Evolutionary conservation across 2,797 vertebrate genomes (phyloP), one percentile per base, ranked within the genome.

Genomic region (Rhynchonycteris naso): DNA sequence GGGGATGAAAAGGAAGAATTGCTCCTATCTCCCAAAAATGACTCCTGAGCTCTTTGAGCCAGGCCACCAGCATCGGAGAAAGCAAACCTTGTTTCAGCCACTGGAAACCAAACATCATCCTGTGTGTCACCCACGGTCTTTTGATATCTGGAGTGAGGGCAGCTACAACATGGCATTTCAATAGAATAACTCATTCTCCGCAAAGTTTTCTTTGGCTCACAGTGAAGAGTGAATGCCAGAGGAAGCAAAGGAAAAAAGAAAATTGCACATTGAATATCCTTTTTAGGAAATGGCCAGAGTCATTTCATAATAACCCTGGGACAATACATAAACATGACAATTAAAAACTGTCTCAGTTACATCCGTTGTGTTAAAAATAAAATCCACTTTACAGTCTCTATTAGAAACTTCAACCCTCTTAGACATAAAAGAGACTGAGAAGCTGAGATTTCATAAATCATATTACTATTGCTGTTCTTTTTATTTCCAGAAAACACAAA

Each of bases 151-250:
- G 30, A 58, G n/a, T 1, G 3, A 90, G 52, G n/a, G 33, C 38
- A 96, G 30, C 1, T 21, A 19, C 35, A 84, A 21, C 12, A 12
- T 13, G 38, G 66, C n/a, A 50, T 16, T 90, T 91, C 52, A 28
- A 4, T 11, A 80, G 59, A 81, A 71, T 24, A 75, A 59, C 21
- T 93, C 33, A 65, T 33, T 76, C 38, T 28, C 61, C 69, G 18
- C 58, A 80, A 86, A 16, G 3, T 12, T 84, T 94, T 13, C 52
- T 68, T 65, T 76, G 66, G 72, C 35, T 92, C 68, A 59, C 2
- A 47, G 63, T 75, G 63, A 38, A 95, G 84, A 88, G 35, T 16
- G 16, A 92, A 87, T 87, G 43, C 28, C 95, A 90, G 69, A 87
- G 56, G 22, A 93, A 94, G 33, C 72, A 87, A 58, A 89, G 18